Evolutionary conservation across 1,140 invertebrate species (phyloP), one percentile per base, ranked within the genome.

Genomic region (Gryllus bimaculatus): DNA sequence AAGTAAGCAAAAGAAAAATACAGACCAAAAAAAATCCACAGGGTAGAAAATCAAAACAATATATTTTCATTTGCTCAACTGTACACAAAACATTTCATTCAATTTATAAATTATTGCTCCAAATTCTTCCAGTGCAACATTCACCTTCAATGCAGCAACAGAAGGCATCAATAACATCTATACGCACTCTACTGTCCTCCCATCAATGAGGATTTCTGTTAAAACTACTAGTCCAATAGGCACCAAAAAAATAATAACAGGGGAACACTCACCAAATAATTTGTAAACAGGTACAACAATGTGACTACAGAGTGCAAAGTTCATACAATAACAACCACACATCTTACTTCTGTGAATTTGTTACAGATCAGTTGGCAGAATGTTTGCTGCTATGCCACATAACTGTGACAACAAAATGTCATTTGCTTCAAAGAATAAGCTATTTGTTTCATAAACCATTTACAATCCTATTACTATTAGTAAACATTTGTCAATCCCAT

Each of bases 401-500:
- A 48, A 73, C 47, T 47, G 66, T 21, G 78, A 73, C 73, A 47
- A 79, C n/a, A 73, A 48, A 74, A 74, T 48, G 39, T 75, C 66
- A 78, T 66, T n/a, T 74, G 66, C 73, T 74, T 47, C 47, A 79
- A 47, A n/a, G 47, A 74, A 47, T 47, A 18, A 47, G n/a, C 47
- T n/a, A n/a, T 75, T 47, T 26, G 12, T 74, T 75, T 74, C 18
- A 47, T 74, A 75, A 54, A 74, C 66, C 73, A 74, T 79, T 74
- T 74, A 75, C 73, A 79, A 74, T 73, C 20, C 39, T 13, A 48
- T 79, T 8, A 47, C 47, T 74, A 79, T 79, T 79, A 39, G 39
- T 79, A 79, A 79, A 66, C 78, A 79, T 21, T 75, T 79, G 78
- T 80, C 75, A 73, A 80, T 80, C 79, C 79, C 79, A 80, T 77